These are phyloP conservation scores for Myiotriccus ornatus DNA, from an alignment of 2,797 vertebrate species.

Conservation along the genomic window DNA sequence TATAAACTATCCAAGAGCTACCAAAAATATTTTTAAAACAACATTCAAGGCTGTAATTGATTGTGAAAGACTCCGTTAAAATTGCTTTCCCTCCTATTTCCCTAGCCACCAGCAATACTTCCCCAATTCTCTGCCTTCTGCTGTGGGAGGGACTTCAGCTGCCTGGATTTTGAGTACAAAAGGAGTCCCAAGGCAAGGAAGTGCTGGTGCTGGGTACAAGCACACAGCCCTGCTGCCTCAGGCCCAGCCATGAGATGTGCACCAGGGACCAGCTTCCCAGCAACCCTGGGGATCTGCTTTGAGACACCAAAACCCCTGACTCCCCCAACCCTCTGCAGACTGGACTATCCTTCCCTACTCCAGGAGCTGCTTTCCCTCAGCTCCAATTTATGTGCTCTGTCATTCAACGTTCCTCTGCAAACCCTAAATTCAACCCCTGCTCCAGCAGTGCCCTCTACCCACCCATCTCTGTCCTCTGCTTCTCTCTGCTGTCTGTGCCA, in stretches of 20 bases:
- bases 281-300: background rate
- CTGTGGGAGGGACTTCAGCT: background rate
- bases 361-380: background rate
- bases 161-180: background rate
- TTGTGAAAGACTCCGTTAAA: background rate
- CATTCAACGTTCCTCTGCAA: background rate
- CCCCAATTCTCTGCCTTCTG: background rate
- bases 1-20: background rate
- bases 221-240: background rate
- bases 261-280: background rate
- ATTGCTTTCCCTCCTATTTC: background rate
- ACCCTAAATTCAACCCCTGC: background rate
- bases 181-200: background rate
- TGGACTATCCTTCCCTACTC: background rate
- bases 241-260: background rate
- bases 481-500: accelerated
- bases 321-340: background rate
- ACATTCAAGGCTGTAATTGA: background rate
- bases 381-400: background rate
- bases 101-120: background rate
- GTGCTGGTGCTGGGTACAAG: background rate
- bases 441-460: background rate
- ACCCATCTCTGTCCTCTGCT: background rate
- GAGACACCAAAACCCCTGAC: background rate
- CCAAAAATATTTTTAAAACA: slow-evolving; percentile 25